Evolutionary conservation across 2,888 invertebrate genomes (phyloP).

Genomic region (Scaeva pyrastri): DNA sequence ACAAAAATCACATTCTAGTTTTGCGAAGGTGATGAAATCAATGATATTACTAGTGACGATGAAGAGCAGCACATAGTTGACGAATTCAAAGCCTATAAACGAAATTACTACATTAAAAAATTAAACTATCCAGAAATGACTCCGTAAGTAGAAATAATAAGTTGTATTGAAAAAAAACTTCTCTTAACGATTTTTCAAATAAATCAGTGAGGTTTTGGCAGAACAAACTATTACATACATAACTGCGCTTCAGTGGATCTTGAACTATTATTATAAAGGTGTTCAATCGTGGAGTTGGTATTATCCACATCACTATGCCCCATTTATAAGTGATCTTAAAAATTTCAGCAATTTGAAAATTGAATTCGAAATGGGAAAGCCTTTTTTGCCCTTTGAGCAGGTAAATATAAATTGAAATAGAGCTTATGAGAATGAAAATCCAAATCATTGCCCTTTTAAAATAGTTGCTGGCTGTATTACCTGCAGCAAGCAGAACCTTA

Average conservation of each 20-base stretch:
- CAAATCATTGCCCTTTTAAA: too few species aligned
- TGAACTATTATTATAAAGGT: slow-evolving; percentile 98
- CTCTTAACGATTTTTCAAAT: background rate
- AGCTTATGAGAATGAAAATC: slow-evolving; percentile 46
- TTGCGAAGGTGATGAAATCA: slow-evolving; percentile 81
- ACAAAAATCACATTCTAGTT: slow-evolving; percentile 78
- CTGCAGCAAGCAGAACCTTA: slow-evolving; percentile 92
- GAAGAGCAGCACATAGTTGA: slow-evolving; percentile 86
- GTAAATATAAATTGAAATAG: slow-evolving; percentile 80
- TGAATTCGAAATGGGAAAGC: slow-evolving; percentile 92
- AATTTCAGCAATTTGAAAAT: slow-evolving; percentile 91
- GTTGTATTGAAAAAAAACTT: too few species aligned
- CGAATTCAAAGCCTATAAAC: slow-evolving; percentile 94
- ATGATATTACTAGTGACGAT: slow-evolving; percentile 81
- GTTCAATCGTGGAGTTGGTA: slow-evolving; percentile 99
- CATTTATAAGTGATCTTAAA: slow-evolving; percentile 96
- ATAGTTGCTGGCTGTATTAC: slow-evolving; percentile 94
- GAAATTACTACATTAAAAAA: slow-evolving; percentile 96
- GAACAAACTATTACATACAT: slow-evolving; percentile 95
- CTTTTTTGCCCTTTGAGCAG: slow-evolving; percentile 97
- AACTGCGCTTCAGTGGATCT: slow-evolving; percentile 97
- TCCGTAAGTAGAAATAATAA: slow-evolving; percentile 85
- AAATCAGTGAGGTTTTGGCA: slow-evolving; percentile 87
- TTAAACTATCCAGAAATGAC: slow-evolving; percentile 92
- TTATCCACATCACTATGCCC: slow-evolving; percentile 98